Base-by-base conservation (phyloP, 2,113 vertebrate genomes). In the Bos javanicus region DNA sequence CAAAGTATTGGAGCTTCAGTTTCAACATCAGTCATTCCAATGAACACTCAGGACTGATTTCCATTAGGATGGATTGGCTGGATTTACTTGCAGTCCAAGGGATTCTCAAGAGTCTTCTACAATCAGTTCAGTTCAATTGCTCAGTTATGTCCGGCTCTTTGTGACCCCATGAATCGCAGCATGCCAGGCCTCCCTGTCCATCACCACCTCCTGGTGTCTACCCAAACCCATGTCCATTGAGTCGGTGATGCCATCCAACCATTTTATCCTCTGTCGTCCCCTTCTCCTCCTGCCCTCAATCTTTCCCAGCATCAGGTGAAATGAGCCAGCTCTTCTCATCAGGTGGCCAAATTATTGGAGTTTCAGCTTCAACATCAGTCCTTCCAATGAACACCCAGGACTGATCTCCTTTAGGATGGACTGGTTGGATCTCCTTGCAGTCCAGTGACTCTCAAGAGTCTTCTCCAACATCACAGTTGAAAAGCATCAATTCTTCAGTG, bases 181-280 rank as follows among this genome's bases (percentile, higher is more conserved):
- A 36, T 4, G 2, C 4, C 33, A 36, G 30, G 64, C n/a, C n/a
- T 21, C 17, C 64, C 16, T 67, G 64, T 71, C 64, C n/a, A 71
- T 36, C n/a, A 71, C n/a, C n/a, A 71, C 19, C 62, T 71, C 19
- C 17, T 0, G 0, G n/a, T 21, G n/a, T 36, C 9, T 36, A 71
- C n/a, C 9, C 33, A 67, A 36, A 67, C 64, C 9, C 17, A 67
- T 36, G 64, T 21, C 64, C 17, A 67, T 67, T 5, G 17, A 67
- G 33, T 10, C 0, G 0, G 8, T 67, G 17, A 67, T 67, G 4
- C 17, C 33, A 67, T 36, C 16, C 33, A 67, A 9, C 33, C 33
- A n/a, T 67, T 10, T 71, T 11, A 39, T 39, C 10, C n/a, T 39
- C 67, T 71, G n/a, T 71, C 5, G 0, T 11, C 10, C 19, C n/a